A percentile compares a stretch with the other conserved stretches of the same genome.
Evolutionary conservation across 2,113 vertebrate species (phyloP).

Genomic region (Mustela nigripes): DNA sequence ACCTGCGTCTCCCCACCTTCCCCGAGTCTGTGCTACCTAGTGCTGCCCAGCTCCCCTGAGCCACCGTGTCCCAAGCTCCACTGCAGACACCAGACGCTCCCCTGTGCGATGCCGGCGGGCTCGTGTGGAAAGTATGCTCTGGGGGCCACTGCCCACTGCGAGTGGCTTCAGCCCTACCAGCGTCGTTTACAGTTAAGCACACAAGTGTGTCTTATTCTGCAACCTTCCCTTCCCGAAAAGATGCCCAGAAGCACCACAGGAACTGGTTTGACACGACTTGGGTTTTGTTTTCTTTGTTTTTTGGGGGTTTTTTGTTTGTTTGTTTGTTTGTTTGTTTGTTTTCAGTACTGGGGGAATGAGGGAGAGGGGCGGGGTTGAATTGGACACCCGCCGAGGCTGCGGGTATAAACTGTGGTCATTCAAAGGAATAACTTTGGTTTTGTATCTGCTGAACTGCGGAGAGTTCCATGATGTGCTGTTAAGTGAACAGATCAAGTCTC

Average conservation of each 20-base stretch:
- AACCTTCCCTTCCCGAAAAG: fast-evolving
- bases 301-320: background rate
- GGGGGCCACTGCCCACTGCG: fast-evolving
- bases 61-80: fast-evolving
- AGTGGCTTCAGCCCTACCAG: background rate
- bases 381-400: fast-evolving
- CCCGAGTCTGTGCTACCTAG: fast-evolving
- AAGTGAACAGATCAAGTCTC: background rate
- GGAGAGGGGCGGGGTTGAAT: fast-evolving
- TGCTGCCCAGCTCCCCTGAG: background rate
- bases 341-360: background rate
- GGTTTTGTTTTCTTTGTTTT: background rate
- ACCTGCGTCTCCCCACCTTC: background rate
- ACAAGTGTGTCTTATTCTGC: too few relatives aligned
- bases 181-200: fast-evolving
- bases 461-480: fast-evolving
- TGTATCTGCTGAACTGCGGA: background rate
- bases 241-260: background rate
- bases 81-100: fast-evolving
- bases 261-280: fast-evolving
- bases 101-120: fast-evolving
- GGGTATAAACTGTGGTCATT: background rate
- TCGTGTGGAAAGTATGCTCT: fast-evolving
- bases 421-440: background rate
- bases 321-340: too few relatives aligned